A percentile compares a stretch with the other conserved stretches of the same genome.
Evolutionary conservation across 2,113 vertebrate genomes (phyloP).

Genomic region (Tupaia tana): DNA sequence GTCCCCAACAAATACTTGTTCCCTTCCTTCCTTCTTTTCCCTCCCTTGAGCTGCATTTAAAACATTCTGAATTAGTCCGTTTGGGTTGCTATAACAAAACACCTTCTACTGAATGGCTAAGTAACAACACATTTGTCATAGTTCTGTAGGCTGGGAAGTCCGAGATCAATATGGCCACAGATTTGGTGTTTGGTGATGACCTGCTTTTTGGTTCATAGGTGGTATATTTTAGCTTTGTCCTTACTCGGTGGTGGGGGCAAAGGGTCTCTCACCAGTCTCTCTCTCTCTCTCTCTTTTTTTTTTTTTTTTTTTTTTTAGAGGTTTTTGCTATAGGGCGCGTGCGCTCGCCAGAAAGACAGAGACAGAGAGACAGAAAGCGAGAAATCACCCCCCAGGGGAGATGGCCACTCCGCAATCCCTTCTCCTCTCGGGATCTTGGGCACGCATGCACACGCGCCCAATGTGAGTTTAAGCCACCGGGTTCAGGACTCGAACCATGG

Average conservation of each 20-base stretch:
- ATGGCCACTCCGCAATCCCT: too few relatives aligned
- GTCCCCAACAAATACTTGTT: not conserved
- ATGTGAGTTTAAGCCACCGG: too few relatives aligned
- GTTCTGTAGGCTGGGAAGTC: not conserved
- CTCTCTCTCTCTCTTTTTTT: not conserved
- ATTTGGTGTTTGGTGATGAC: not conserved
- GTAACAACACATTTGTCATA: not conserved
- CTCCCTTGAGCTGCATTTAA: not conserved
- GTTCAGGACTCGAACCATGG: too few relatives aligned
- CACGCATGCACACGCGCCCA: too few relatives aligned
- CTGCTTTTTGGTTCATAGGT: not conserved
- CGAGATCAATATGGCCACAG: not conserved
- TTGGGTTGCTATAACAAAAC: not conserved
- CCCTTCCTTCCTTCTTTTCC: not conserved
- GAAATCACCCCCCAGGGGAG: too few relatives aligned
- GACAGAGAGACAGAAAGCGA: too few relatives aligned
- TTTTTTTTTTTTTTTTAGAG: too few relatives aligned
- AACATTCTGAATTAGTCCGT: not conserved
- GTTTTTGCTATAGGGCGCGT: too few relatives aligned
- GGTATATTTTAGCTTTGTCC: not conserved
- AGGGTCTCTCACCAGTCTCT: not conserved
- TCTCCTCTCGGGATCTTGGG: too few relatives aligned
- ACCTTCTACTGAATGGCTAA: not conserved
- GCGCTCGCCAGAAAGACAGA: too few relatives aligned
- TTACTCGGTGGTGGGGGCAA: not conserved